These are phyloP conservation scores for Hippocampus kuda DNA, from an alignment of 2,797 vertebrate species.

Conservation along the genomic window DNA sequence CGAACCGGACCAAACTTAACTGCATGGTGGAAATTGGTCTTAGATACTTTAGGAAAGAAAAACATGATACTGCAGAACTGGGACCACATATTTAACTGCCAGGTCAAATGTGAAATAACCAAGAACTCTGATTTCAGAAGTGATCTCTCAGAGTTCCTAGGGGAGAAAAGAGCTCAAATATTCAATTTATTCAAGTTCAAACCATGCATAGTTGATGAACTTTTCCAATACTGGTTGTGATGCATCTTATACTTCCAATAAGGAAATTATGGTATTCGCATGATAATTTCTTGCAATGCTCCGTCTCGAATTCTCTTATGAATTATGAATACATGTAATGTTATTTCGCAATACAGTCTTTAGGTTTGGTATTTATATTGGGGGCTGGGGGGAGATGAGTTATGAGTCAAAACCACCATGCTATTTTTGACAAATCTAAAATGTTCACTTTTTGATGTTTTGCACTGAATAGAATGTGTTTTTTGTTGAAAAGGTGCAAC, in stretches of 20 bases:
- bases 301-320: not conserved
- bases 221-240: constrained; percentile 5
- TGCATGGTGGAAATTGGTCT: not conserved
- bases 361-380: not conserved
- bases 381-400: not conserved
- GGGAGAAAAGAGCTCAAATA: constrained; percentile 5
- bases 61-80: not conserved
- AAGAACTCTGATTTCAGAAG: constrained; percentile 20
- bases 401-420: not conserved
- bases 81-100: not conserved
- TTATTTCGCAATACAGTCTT: not conserved
- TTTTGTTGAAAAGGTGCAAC: constrained; percentile 6
- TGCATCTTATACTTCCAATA: constrained; percentile 23
- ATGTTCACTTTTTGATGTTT: not conserved
- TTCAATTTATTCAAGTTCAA: not conserved
- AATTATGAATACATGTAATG: no score
- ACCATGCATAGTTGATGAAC: constrained; percentile 7
- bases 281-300: constrained; percentile 7
- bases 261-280: not conserved
- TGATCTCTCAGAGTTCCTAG: constrained; percentile 8
- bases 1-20: not conserved
- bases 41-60: constrained; percentile 14
- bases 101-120: constrained; percentile 10
- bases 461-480: not conserved
- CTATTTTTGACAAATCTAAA: not conserved